These are phyloP conservation scores for Theretra japonica DNA, from an alignment of 2,888 invertebrate genomes.

Conservation along the genomic window DNA sequence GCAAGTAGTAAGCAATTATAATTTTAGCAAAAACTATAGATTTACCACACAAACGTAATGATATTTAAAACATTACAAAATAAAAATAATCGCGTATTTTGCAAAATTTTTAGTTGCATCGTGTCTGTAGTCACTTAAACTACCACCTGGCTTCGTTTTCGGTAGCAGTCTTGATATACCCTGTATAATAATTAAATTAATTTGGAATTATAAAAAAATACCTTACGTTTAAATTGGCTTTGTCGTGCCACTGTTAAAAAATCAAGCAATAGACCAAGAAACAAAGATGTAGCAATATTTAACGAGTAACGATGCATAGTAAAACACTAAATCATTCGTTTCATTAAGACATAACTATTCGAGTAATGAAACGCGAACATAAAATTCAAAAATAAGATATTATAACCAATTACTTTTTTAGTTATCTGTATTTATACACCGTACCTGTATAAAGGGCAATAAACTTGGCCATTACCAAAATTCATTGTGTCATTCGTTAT, in stretches of 20 bases:
- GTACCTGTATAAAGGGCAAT: slow-evolving; percentile 29
- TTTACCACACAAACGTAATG: no score
- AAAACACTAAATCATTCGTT: background rate
- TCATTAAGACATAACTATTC: background rate
- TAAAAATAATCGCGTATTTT: no score
- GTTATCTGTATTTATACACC: slow-evolving; percentile 9
- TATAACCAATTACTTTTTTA: slow-evolving; percentile 8
- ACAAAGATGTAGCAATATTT: background rate
- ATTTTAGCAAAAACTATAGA: no score
- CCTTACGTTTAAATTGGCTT: no score
- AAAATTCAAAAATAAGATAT: slow-evolving; percentile 5
- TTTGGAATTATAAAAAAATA: no score
- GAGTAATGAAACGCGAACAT: slow-evolving; percentile 11
- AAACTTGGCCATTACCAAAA: slow-evolving; percentile 28
- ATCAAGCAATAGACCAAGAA: background rate
- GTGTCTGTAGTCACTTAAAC: no score
- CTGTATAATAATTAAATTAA: no score
- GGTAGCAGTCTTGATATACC: no score
- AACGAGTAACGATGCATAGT: background rate
- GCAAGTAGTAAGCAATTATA: no score
- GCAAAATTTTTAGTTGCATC: no score
- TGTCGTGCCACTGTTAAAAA: background rate
- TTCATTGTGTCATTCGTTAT: slow-evolving; percentile 32
- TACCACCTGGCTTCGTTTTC: no score
- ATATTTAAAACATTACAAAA: no score